A percentile compares a stretch with the other conserved stretches of the same genome.
Evolutionary conservation across 2,113 vertebrate species (phyloP).

Genomic region (Poicephalus meyeri): DNA sequence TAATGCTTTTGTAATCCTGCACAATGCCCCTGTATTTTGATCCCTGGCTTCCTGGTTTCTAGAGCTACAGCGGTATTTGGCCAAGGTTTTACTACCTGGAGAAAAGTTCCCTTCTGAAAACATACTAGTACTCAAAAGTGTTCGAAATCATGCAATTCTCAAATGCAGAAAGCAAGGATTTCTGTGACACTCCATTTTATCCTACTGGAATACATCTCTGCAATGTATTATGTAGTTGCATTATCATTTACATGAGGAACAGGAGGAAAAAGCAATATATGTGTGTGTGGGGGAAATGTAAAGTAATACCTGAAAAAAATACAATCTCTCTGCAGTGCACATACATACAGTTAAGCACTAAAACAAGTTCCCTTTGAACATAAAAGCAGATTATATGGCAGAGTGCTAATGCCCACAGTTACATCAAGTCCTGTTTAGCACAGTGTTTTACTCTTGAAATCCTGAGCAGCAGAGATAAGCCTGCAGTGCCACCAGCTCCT

Average conservation of each 20-base stretch:
- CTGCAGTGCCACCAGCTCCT: not conserved
- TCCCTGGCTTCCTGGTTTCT: not conserved
- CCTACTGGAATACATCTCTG: not conserved
- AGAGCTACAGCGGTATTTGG: not conserved
- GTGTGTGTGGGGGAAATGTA: not conserved
- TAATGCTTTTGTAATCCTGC: not conserved
- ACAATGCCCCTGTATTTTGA: not conserved
- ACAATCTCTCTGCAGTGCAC: not conserved
- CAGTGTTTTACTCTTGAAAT: not conserved
- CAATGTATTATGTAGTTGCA: not conserved
- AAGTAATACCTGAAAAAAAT: not conserved
- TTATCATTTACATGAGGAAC: not conserved
- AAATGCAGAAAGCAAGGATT: not conserved
- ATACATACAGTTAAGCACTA: not conserved
- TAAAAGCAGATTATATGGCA: not conserved
- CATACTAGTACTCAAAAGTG: not conserved
- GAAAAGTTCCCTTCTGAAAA: not conserved
- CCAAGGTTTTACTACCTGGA: not conserved
- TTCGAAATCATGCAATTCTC: not conserved
- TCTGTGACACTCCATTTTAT: not conserved
- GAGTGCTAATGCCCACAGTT: not conserved
- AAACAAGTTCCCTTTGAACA: not conserved
- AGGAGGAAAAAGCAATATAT: not conserved
- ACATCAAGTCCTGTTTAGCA: not conserved
- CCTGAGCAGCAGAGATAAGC: not conserved